Evolutionary conservation across 2,888 invertebrate genomes (phyloP), one percentile per base, ranked within the genome.

Genomic region (Brachypalpus laphriformis): DNA sequence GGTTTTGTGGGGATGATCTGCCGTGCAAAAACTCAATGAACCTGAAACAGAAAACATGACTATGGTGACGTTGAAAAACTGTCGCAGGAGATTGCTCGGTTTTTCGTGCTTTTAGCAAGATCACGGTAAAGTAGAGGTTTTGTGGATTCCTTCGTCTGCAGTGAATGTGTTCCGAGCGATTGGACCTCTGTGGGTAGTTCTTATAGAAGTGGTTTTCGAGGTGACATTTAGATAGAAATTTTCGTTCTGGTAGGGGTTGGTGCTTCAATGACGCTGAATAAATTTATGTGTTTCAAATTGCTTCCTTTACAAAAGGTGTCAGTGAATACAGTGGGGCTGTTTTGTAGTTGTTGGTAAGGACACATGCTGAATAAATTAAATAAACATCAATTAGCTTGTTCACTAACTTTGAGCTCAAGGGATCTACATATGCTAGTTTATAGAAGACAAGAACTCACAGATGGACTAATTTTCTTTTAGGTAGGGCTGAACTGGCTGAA

Each of bases 1-100:
- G 3, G 31, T 25, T 14, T 8, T 25, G 40, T 4, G 34, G 34
- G 51, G 16, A 22, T 28, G 28, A 40, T 31, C 16, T 31, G 51
- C 22, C 25, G 31, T 70, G 71, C 71, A 71, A 71, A 57, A 59
- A 71, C 71, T n/a, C 71, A 71, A 45, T 71, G 71, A 71, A 71
- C 71, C 71, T 47, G 59, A 56, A 56, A 56, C 45, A 28, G 9
- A 66, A 65, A 5, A 51, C 37, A 66, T 11, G 42, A 11, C 20
- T 9, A 9, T 14, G 42, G n/a, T 57, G 45, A 18, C 18, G 56
- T 25, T 42, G 25, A 56, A 70, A 57, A 70, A 70, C 8, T 47
- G 45, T 34, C 34, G 37, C 42, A 45, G 42, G n/a, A 54, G 25
- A 28, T 45, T 40, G 51, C 40, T 51, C 20, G 16, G 31, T 5